These are phyloP conservation scores for Megastigmus dorsalis DNA, from an alignment of 2,888 invertebrate genomes.

Conservation along the genomic window DNA sequence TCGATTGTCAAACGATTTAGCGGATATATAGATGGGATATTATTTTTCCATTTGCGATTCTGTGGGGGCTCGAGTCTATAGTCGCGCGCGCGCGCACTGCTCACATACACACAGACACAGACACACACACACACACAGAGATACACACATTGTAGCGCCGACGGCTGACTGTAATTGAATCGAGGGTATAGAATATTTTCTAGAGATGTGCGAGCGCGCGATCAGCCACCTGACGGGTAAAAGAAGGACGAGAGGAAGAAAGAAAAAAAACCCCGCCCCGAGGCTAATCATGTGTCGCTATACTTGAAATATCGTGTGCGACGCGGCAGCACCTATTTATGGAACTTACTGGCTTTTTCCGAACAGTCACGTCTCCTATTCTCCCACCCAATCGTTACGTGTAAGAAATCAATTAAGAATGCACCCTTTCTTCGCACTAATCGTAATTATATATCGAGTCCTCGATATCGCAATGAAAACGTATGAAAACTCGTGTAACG, in stretches of 20 bases:
- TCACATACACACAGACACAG: no score
- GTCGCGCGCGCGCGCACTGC: no score
- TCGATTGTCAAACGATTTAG: not conserved
- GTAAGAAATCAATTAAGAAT: not conserved
- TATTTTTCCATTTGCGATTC: slow-evolving; percentile 40
- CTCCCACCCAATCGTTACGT: not conserved
- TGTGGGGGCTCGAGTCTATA: no score
- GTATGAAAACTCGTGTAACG: no score
- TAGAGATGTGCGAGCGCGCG: no score
- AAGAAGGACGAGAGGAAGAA: no score
- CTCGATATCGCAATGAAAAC: no score
- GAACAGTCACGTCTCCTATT: not conserved
- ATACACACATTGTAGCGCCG: no score
- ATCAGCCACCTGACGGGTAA: no score
- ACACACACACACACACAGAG: no score
- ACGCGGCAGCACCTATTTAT: no score
- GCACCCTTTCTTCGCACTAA: slow-evolving; percentile 10
- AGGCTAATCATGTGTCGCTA: not conserved
- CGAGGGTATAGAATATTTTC: slow-evolving; percentile 47
- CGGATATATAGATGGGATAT: slow-evolving; percentile 6
- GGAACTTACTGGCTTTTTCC: slow-evolving; percentile 5
- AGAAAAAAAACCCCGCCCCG: slow-evolving; percentile 13
- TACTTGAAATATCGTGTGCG: slow-evolving; percentile 36
- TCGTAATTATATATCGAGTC: slow-evolving; percentile 14
- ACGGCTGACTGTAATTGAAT: slow-evolving; percentile 15